Base-by-base conservation (phyloP, 1,140 invertebrate species). In the Trichomalopsis sarcophagae region DNA sequence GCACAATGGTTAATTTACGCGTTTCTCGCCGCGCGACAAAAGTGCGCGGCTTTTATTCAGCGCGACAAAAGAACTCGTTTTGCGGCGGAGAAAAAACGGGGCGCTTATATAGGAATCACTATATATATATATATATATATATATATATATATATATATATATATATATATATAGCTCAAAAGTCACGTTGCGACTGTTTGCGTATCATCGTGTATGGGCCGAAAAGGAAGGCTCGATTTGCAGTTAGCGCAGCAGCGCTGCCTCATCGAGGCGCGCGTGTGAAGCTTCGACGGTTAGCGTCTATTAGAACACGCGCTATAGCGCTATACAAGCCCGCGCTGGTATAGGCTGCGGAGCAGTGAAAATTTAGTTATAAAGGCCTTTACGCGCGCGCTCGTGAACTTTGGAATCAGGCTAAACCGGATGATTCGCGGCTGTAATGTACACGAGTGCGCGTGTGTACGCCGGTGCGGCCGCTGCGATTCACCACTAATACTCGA, bases 211-310 rank as follows among this genome's bases (percentile, higher is more conserved):
- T 27, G 27, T 27, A 27, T 27, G 2, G 3, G 55, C 55, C 47
- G 47, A 21, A 77, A 77, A 77, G n/a, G 27, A 77, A 77, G 7
- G 75, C 75, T 55, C 44, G 40, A 77, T 77, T 50, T 77, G 75
- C n/a, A 77, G 40, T 77, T 47, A 27, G 10, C 27, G n/a, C 40
- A 27, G 27, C 27, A 27, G 13, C n/a, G n/a, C 23, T 36, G 40
- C 10, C 55, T n/a, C 55, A 30, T 75, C 27, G 69, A 66, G 21
- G 62, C 4, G 69, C 69, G 69, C 69, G 69, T 71, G 27, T 71
- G 17, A 71, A 33, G 30, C 23, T 14, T 30, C 30, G 33, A 17
- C 73, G 30, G 33, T 74, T 74, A 74, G 7, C 33, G 73, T 40
- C 33, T 74, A 74, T 74, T 36, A 36, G 17, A 74, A 30, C 73